Base-by-base conservation (phyloP, 2,888 invertebrate species). In the Litoditis marina region DNA sequence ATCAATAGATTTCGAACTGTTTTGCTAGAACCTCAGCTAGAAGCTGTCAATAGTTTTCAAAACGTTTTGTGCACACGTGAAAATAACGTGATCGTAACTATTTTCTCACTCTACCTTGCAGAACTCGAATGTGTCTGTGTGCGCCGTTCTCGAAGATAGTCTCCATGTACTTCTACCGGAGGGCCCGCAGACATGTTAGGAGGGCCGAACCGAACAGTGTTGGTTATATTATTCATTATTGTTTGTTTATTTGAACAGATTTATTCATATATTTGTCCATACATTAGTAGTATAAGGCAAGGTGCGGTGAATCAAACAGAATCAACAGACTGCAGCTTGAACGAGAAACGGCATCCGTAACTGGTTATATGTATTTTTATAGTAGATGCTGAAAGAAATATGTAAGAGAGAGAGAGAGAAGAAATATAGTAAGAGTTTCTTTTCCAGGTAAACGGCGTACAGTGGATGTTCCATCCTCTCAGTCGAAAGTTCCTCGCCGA, bases 391-490 rank as follows among this genome's bases (percentile, higher is more conserved):
- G n/a, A n/a, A n/a, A n/a, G n/a, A n/a, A n/a, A 47, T 47, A 13
- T 16, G 8, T 39, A n/a, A 39, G 11, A 39, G n/a, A 39, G n/a
- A 11, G 11, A 13, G 22, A 6, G 22, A 13, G 27, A 28, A 27
- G 28, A 49, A 19, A 49, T n/a, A 7, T n/a, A 49, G 49, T 6
- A 52, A 30, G 13, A 27, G 28, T 51, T 25, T 25, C 28, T 34
- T 13, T 36, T 68, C 3, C 31, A 63, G 64, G 68, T 74, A 13
- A 68, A 72, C 22, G 63, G 71, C 49, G 44, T 78, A 8, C 46
- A 67, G 7, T 80, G 79, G 78, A 44, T 77, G 25, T 80, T 80
- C 65, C 80, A 80, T 66, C 80, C 80, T 11, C 55, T 73, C 1
- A 71, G 76, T 2, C 60, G 69, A 13, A 71, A 67, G n/a, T 80